Evolutionary conservation across 2,113 vertebrate species (phyloP), one percentile per base, ranked within the genome.

Genomic region (Neodontobutis hainanensis): DNA sequence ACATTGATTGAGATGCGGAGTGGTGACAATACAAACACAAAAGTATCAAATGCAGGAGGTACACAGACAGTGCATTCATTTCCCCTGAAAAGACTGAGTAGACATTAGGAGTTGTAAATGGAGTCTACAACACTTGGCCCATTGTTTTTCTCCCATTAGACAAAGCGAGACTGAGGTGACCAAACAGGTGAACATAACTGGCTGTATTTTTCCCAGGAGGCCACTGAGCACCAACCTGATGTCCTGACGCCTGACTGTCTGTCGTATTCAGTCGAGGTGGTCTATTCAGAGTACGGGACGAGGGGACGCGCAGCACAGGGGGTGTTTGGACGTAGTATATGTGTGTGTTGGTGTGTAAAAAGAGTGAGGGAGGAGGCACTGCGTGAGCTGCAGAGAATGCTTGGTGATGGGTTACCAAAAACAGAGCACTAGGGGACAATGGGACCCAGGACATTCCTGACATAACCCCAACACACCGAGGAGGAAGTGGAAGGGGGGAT

Each of bases 221-320:
- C 80, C 61, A 35, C 76, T 53, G 6, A 62, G 83, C 77, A 64
- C 67, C 62, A 87, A 89, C 87, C 89, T 90, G 89, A 88, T 75
- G 89, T 90, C 77, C 88, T 87, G 89, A 92, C 87, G 90, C 90
- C 90, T 83, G 86, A 70, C 85, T 89, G 90, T 92, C 90, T 91
- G 88, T 89, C 84, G 78, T 80, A 87, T 92, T 91, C 88, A 91
- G 86, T 74, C 35, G 80, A 91, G 90, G 88, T 91, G 88, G 88
- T 91, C 90, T 89, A 89, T 92, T 92, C 88, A 91, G 72, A 85
- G 86, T 84, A 62, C 80, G 84, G 84, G 87, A 87, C 83, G 80
- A 77, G 60, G 79, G 80, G 85, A 88, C 85, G 80, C 82, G 77
- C 78, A 74, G 77, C 82, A 66, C 71, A 65, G 66, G 65, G 86